Conservation (phyloP, 1,140 invertebrate genomes). For the Pristionchus pacificus region DNA sequence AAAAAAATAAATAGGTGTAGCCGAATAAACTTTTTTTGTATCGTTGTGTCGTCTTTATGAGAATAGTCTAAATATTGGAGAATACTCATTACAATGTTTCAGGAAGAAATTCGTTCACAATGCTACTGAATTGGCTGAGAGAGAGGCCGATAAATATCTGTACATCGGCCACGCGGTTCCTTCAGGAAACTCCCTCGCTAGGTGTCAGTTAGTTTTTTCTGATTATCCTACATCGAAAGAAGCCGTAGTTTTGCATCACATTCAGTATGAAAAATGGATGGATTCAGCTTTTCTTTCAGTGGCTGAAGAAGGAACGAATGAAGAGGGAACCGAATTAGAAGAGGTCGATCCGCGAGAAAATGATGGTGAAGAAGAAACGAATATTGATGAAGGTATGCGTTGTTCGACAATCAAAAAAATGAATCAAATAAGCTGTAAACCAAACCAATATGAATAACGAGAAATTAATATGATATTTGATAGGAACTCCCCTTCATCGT, state of each 20-base stretch:
- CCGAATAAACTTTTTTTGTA: too few relatives aligned
- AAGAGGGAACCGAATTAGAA: neutral
- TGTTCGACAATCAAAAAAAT: too few relatives aligned
- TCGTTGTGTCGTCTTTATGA: too few relatives aligned
- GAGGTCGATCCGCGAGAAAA: conserved; percentile 10
- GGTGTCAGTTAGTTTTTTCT: neutral
- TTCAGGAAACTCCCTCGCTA: neutral
- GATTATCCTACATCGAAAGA: neutral
- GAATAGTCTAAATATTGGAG: too few relatives aligned
- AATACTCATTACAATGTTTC: neutral
- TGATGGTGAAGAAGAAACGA: conserved; percentile 4
- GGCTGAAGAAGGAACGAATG: neutral
- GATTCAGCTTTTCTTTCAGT: too few relatives aligned
- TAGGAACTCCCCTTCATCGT: neutral
- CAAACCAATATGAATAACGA: too few relatives aligned
- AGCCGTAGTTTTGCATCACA: too few relatives aligned
- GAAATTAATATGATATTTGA: neutral
- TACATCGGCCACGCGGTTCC: conserved; percentile 17
- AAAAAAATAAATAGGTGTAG: too few relatives aligned
- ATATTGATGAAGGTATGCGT: too few relatives aligned
- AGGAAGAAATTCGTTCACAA: too few relatives aligned
- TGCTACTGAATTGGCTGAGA: conserved; percentile 13
- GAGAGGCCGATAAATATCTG: conserved; percentile 13
- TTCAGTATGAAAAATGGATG: too few relatives aligned
- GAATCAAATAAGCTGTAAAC: too few relatives aligned